Base-by-base conservation (phyloP, 2,113 vertebrate genomes). In the Meles meles region DNA sequence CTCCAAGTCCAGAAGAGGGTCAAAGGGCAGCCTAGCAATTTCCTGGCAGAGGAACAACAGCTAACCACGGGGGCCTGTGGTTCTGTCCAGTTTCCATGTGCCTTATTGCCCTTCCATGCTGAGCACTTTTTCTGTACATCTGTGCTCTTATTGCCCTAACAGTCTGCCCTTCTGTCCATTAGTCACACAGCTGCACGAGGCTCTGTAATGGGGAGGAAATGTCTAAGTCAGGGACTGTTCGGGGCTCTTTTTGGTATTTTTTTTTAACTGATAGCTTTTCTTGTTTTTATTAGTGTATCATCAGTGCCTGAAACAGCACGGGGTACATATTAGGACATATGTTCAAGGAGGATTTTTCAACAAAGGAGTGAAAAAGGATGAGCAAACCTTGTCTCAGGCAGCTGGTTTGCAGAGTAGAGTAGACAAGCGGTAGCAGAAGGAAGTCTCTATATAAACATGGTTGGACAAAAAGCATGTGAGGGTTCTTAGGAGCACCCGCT, bases 11-110 rank as follows among this genome's bases (percentile, higher is more conserved):
- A 79, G n/a, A 69, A 82, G 29, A 29, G 47, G 84, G 94, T 63
- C 88, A 96, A 94, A 97, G 81, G 81, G 80, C 52, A 88, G 69
- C 13, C 86, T 72, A 42, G 39, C 87, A 1, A 96, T 72, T 97
- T 97, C 96, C 88, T 63, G 94, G 90, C 31, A 29, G 84, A 85
- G 92, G 72, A 77, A 6, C 49, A 0, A 0, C 8, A 34, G 55
- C 84, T 82, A 25, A 67, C 42, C 52, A 15, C 8, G 0, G 55
- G 65, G 17, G 25, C 59, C 1, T 0, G 10, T 10, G 9, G 44
- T 63, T 37, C 14, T 90, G 15, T 10, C 21, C n/a, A 55, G 34
- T 52, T 79, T 42, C 83, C 31, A 1, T 1, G 52, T 3, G 80
- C 42, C n/a, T 82, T 0, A 0, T 2, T 47, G 44, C 15, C 21